Evolutionary conservation across 1,140 invertebrate genomes (phyloP).

Genomic region (Drosophila jambulina): DNA sequence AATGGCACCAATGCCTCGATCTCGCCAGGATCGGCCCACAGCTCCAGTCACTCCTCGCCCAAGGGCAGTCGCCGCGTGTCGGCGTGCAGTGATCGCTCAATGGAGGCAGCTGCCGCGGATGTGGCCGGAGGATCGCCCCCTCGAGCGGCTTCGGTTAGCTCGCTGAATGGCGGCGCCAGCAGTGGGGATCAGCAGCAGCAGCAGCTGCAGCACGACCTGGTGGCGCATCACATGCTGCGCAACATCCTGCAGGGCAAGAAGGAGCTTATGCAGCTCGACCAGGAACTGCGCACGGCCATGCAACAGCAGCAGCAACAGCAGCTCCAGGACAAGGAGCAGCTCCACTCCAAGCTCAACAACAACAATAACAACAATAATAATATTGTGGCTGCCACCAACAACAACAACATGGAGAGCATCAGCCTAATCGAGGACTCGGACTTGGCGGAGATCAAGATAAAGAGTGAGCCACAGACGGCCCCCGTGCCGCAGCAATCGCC

Average conservation of each 20-base stretch:
- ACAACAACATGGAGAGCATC: slow-evolving; percentile 84
- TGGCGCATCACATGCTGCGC: slow-evolving; percentile 92
- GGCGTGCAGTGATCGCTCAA: slow-evolving; percentile 80
- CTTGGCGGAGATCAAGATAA: slow-evolving; percentile 79
- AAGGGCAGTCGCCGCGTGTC: slow-evolving; percentile 68
- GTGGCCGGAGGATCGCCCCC: slow-evolving; percentile 63
- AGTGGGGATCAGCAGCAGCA: slow-evolving; percentile 69
- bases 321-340: slow-evolving; percentile 86
- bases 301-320: slow-evolving; percentile 86
- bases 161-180: slow-evolving; percentile 69
- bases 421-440: slow-evolving; percentile 75
- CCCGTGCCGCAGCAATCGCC: slow-evolving; percentile 54
- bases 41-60: slow-evolving; percentile 52
- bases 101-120: slow-evolving; percentile 62
- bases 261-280: slow-evolving; percentile 89
- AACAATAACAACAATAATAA: slow-evolving; percentile 85
- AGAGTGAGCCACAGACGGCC: slow-evolving; percentile 70
- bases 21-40: slow-evolving; percentile 64
- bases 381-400: slow-evolving; percentile 77
- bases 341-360: slow-evolving; percentile 80
- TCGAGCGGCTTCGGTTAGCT: slow-evolving; percentile 70
- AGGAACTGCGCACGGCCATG: slow-evolving; percentile 86
- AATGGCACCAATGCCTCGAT: slow-evolving; percentile 68
- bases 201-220: slow-evolving; percentile 87
- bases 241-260: slow-evolving; percentile 94